Conservation (phyloP, 2,113 vertebrate genomes). For the Microcebus ravelobensis region DNA sequence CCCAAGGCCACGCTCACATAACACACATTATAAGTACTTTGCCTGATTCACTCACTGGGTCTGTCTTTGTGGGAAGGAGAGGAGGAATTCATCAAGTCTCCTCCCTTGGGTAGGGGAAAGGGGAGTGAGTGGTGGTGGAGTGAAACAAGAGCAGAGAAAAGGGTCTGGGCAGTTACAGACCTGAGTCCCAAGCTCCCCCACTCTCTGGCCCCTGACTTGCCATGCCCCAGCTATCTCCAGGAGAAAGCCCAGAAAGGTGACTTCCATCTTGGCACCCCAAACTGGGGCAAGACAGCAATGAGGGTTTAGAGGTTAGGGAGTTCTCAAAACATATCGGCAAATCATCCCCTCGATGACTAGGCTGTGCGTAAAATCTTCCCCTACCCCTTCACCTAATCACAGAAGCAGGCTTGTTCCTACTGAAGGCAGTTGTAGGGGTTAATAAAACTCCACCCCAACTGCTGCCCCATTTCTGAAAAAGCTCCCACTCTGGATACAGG, state of each 20-base stretch:
- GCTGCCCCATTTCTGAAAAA: constrained; percentile 66
- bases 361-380: constrained; percentile 59
- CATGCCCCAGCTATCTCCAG: constrained; percentile 66
- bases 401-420: constrained; percentile 64
- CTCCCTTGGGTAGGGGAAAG: constrained; percentile 49
- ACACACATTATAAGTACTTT: constrained; percentile 87
- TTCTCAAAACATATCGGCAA: constrained; percentile 52
- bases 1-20: constrained; percentile 86
- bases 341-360: constrained; percentile 62
- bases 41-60: constrained; percentile 81
- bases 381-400: constrained; percentile 59
- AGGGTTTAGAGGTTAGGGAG: constrained; percentile 49
- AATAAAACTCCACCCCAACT: constrained; percentile 43
- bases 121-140: constrained; percentile 64
- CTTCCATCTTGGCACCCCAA: constrained; percentile 62
- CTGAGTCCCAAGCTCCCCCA: constrained; percentile 78
- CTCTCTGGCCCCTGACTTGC: constrained; percentile 75
- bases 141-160: constrained; percentile 72
- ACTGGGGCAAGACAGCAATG: constrained; percentile 54
- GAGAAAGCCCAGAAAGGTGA: constrained; percentile 69
- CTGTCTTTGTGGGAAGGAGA: constrained; percentile 77
- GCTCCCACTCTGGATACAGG: constrained; percentile 65
- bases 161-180: constrained; percentile 79
- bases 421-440: constrained; percentile 60
- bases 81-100: constrained; percentile 63